Conservation (phyloP, 2,888 invertebrate genomes). For the Tetheella fluctuosa region DNA sequence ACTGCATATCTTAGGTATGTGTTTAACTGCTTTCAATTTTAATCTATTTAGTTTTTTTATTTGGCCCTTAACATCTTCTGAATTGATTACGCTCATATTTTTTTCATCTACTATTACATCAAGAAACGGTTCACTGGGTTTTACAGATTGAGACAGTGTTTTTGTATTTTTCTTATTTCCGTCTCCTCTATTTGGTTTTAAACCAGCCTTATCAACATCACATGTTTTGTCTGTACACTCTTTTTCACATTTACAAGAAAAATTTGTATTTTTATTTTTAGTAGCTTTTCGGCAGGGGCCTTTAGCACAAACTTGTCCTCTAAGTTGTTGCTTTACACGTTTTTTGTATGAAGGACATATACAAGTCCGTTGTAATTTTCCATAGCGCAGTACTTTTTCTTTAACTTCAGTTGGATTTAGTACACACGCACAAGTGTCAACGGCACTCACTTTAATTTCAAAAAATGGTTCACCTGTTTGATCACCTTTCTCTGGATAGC, state of each 20-base stretch:
- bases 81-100: conserved; percentile 51
- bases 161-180: background rate
- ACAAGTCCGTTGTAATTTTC: conserved; percentile 36
- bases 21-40: conserved; percentile 13
- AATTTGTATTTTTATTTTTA: conserved; percentile 36
- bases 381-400: conserved; percentile 32
- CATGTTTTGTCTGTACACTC: conserved; percentile 47
- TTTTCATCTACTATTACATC: conserved; percentile 46
- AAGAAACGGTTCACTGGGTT: conserved; percentile 30
- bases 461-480: conserved; percentile 37
- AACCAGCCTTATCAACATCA: conserved; percentile 4
- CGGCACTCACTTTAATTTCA: conserved; percentile 41
- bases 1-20: conserved; percentile 20
- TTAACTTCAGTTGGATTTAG: conserved; percentile 40
- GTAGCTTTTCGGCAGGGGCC: conserved; percentile 36
- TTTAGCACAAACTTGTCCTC: conserved; percentile 28
- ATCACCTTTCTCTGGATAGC: conserved; percentile 13
- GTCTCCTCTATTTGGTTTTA: background rate
- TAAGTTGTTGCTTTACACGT: conserved; percentile 19
- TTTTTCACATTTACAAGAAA: conserved; percentile 39
- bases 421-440: conserved; percentile 37
- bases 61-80: conserved; percentile 36
- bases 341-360: conserved; percentile 31
- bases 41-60: background rate
- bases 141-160: background rate